Evolutionary conservation across 2,888 invertebrate species (phyloP).

Genomic region (Spisula subtruncata): DNA sequence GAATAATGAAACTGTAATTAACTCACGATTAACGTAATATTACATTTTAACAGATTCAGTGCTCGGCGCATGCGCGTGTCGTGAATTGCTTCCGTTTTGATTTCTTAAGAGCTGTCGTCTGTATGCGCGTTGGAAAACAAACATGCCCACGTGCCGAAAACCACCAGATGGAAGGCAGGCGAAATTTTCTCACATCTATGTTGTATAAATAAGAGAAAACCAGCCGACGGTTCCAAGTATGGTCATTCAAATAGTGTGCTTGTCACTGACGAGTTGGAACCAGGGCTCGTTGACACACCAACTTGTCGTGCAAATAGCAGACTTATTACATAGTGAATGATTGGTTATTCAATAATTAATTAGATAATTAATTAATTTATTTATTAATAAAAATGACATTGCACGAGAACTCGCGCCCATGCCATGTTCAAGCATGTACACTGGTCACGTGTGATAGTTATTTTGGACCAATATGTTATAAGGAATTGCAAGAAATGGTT

Average conservation of each 20-base stretch:
- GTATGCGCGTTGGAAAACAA: slow-evolving; percentile 55
- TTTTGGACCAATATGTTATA: slow-evolving; percentile 8
- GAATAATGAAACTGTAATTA: slow-evolving; percentile 69
- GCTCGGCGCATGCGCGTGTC: slow-evolving; percentile 67
- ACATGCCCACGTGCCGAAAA: slow-evolving; percentile 59
- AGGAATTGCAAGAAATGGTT: background rate
- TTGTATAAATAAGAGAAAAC: slow-evolving; percentile 51
- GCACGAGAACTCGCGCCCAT: background rate
- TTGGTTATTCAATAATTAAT: background rate
- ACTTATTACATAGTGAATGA: background rate
- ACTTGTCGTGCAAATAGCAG: background rate
- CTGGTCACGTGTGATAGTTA: background rate
- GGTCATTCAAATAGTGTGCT: slow-evolving; percentile 1
- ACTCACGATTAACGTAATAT: slow-evolving; percentile 65
- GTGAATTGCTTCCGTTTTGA: slow-evolving; percentile 64
- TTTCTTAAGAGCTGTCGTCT: slow-evolving; percentile 58
- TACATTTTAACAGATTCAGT: slow-evolving; percentile 58
- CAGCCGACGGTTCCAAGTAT: background rate
- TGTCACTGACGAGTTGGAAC: background rate
- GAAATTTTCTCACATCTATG: slow-evolving; percentile 68
- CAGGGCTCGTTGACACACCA: background rate
- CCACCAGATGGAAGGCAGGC: slow-evolving; percentile 62
- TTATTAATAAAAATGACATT: background rate
- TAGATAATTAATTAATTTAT: background rate
- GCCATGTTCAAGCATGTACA: background rate